Percentiles rank a stretch among this genome's conserved stretches.
Evolutionary conservation across 2,797 vertebrate species (phyloP).

Genomic region (Bufotes viridis): DNA sequence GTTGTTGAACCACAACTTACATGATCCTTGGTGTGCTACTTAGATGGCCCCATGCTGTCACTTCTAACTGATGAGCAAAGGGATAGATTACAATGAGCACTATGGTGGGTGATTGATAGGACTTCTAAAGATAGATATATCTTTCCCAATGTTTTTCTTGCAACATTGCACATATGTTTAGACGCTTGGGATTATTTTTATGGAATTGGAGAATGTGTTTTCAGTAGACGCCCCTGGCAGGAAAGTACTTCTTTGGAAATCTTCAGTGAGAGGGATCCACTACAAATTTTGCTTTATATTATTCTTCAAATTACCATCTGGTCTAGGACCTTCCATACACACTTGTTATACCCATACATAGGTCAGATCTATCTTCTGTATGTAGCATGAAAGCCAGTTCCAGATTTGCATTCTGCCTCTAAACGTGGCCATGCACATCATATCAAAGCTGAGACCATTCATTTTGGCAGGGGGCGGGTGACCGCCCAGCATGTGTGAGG

Average conservation of each 20-base stretch:
- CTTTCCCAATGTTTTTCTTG: neutral
- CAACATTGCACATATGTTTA: constrained; percentile 18
- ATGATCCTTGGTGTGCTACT: constrained; percentile 16
- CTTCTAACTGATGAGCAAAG: constrained; percentile 11
- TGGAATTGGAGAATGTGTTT: neutral
- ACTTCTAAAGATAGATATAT: constrained; percentile 20
- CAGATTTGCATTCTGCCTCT: too few relatives aligned
- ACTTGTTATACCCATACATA: neutral
- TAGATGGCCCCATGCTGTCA: constrained; percentile 40
- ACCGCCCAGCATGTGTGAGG: too few relatives aligned
- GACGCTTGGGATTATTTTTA: constrained; percentile 4
- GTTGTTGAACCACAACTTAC: constrained; percentile 25
- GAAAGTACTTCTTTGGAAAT: neutral
- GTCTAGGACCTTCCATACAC: neutral
- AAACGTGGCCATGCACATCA: too few relatives aligned
- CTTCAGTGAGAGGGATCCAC: neutral
- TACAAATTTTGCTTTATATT: neutral
- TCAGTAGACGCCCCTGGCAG: neutral
- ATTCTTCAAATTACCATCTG: neutral
- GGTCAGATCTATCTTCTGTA: neutral
- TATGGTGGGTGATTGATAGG: neutral
- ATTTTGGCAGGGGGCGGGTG: too few relatives aligned
- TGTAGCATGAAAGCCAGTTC: too few relatives aligned
- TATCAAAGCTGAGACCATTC: too few relatives aligned
- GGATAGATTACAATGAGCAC: constrained; percentile 17